Conservation (phyloP, 2,888 invertebrate species). For the Gymnoscelis rufifasciata region DNA sequence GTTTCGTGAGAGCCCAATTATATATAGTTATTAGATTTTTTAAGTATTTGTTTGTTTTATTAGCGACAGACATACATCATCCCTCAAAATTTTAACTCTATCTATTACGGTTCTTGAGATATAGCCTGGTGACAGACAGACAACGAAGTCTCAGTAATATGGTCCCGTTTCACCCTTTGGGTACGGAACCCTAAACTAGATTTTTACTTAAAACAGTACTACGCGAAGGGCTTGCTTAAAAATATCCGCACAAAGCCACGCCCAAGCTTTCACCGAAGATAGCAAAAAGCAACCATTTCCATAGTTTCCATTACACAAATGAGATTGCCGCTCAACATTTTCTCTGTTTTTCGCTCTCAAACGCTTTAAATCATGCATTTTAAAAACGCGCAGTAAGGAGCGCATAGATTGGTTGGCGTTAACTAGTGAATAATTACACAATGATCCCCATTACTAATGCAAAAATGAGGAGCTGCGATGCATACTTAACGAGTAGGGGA, state of each 20-base stretch:
- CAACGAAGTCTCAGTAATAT: too few relatives aligned
- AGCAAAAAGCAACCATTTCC: constrained; percentile 26
- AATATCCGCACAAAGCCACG: constrained; percentile 2
- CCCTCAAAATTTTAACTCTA: too few relatives aligned
- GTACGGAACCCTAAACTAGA: too few relatives aligned
- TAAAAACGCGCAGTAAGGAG: constrained; percentile 38
- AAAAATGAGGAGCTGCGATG: constrained; percentile 69
- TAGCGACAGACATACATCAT: too few relatives aligned
- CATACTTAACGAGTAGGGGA: constrained; percentile 59
- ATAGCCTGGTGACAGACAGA: too few relatives aligned
- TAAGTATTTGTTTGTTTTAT: too few relatives aligned
- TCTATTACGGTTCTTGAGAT: too few relatives aligned
- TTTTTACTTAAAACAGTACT: too few relatives aligned
- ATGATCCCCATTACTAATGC: constrained; percentile 75
- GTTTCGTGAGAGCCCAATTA: too few relatives aligned
- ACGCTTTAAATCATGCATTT: constrained; percentile 34
- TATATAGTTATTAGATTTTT: too few relatives aligned
- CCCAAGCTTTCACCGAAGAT: constrained; percentile 16
- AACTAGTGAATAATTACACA: constrained; percentile 75
- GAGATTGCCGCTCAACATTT: constrained; percentile 11
- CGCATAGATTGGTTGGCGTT: constrained; percentile 61
- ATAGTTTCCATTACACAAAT: constrained; percentile 25
- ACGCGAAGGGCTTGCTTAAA: not conserved
- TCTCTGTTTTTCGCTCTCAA: constrained; percentile 9
- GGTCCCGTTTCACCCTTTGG: too few relatives aligned